Evolutionary conservation across 2,888 invertebrate genomes (phyloP).

Genomic region (Eilema caniola): DNA sequence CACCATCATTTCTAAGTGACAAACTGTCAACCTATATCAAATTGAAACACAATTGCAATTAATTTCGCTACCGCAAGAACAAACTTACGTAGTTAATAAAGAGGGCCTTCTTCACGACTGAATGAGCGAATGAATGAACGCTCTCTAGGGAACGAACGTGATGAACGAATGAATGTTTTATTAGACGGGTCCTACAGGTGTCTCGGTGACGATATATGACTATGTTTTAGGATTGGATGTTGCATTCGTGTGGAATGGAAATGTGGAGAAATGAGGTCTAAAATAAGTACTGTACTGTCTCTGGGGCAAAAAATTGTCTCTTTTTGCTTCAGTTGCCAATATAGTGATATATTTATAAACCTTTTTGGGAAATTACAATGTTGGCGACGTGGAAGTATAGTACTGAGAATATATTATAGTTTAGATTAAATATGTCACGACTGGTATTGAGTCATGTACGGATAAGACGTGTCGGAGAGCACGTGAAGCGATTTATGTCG

Average conservation of each 20-base stretch:
- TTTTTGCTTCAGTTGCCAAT: background rate
- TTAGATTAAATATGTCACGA: too few relatives aligned
- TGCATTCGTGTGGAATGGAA: constrained; percentile 8
- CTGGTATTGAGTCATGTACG: too few relatives aligned
- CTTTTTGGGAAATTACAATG: background rate
- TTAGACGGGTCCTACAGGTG: constrained; percentile 41
- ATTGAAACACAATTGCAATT: constrained; percentile 37
- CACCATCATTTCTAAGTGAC: constrained; percentile 6
- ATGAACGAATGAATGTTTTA: constrained; percentile 67
- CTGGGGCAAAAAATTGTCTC: background rate
- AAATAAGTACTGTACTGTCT: constrained; percentile 4
- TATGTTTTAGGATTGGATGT: constrained; percentile 12
- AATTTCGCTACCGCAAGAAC: constrained; percentile 43
- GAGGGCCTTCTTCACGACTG: constrained; percentile 20
- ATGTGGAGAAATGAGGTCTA: constrained; percentile 13
- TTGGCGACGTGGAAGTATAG: background rate
- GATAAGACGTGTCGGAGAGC: too few relatives aligned
- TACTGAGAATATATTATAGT: too few relatives aligned
- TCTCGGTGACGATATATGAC: constrained; percentile 30
- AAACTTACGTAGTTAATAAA: constrained; percentile 46
- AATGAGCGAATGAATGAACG: constrained; percentile 51
- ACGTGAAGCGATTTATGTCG: too few relatives aligned
- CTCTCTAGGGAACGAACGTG: constrained; percentile 53
- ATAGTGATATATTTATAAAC: background rate
- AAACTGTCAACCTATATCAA: constrained; percentile 28